Base-by-base conservation (phyloP, 2,888 invertebrate genomes). In the Amblyteles armatorius region DNA sequence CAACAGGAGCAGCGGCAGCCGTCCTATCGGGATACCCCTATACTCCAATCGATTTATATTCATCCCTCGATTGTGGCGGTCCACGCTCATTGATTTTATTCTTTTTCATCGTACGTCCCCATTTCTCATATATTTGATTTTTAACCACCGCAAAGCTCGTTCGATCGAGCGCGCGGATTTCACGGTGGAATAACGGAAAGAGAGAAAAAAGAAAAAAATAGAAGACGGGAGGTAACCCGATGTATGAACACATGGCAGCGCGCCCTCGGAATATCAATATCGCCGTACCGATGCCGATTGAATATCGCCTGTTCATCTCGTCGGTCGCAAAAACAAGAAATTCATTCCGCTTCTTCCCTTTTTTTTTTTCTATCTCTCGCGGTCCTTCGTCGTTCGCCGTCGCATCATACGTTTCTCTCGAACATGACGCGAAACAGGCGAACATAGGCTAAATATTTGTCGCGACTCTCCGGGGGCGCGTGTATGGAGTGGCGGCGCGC, bases 381-480 rank as follows among this genome's bases (percentile, higher is more conserved):
- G 19, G 19, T 19, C 11, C 4, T 48, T 19, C 44, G 26, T 22
- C 26, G 40, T 60, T 48, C 78, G 44, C 44, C 72, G 22, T 13
- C 19, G 16, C 16, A 11, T 4, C 52, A 19, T 50, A 76, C 63
- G 55, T 55, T 69, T 68, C 22, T 16, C 40, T 40, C 19, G 63
- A 83, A 74, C 72, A 29, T 57, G 68, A 74, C 63, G 79, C 29
- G 52, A 76, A 84, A 82, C 76, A 68, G 76, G 55, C 67, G 71
- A 82, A 52, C 85, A 76, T 79, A 71, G 76, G 57, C 85, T 71
- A 76, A 85, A 85, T 85, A 82, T 85, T 85, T 79, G 82, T 82
- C 76, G 71, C 76, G 65, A 50, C 69, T 78, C 68, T 65, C 74
- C 44, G 44, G 44, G 78, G 48, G 69, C 68, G 68, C 55, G 44